Evolutionary conservation across 2,888 invertebrate genomes (phyloP).

Genomic region (Parnassius mnemosyne): DNA sequence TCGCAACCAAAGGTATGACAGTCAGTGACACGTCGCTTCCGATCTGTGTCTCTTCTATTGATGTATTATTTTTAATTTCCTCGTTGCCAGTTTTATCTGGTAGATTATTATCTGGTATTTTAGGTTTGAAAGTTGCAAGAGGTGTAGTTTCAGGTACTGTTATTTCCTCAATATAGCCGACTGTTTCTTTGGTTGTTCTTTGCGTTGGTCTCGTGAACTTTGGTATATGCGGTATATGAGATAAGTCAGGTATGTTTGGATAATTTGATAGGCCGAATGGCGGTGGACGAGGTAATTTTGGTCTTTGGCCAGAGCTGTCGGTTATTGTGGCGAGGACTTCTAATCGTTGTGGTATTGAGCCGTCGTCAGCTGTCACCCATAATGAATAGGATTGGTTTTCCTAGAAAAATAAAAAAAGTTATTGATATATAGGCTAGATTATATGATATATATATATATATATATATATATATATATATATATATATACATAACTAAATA

Average conservation of each 20-base stretch:
- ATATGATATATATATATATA: no score
- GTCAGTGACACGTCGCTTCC: slow-evolving; percentile 79
- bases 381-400: slow-evolving; percentile 67
- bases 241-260: slow-evolving; percentile 36
- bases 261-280: slow-evolving; percentile 47
- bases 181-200: slow-evolving; percentile 57
- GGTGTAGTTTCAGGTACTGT: slow-evolving; percentile 61
- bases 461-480: no score
- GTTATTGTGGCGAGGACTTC: slow-evolving; percentile 67
- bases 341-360: slow-evolving; percentile 63
- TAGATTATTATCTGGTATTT: slow-evolving; percentile 48
- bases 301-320: slow-evolving; percentile 50
- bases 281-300: slow-evolving; percentile 56
- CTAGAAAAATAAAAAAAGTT: slow-evolving; percentile 45
- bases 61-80: slow-evolving; percentile 46
- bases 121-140: slow-evolving; percentile 40
- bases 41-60: slow-evolving; percentile 56
- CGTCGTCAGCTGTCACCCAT: slow-evolving; percentile 69
- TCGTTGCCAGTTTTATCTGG: slow-evolving; percentile 40
- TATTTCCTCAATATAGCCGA: slow-evolving; percentile 45
- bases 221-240: slow-evolving; percentile 38
- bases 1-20: slow-evolving; percentile 85
- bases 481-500: no score
- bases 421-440: no score
- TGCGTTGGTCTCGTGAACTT: slow-evolving; percentile 47